Conservation (phyloP, 2,797 vertebrate species). For the Characodon lateralis region DNA sequence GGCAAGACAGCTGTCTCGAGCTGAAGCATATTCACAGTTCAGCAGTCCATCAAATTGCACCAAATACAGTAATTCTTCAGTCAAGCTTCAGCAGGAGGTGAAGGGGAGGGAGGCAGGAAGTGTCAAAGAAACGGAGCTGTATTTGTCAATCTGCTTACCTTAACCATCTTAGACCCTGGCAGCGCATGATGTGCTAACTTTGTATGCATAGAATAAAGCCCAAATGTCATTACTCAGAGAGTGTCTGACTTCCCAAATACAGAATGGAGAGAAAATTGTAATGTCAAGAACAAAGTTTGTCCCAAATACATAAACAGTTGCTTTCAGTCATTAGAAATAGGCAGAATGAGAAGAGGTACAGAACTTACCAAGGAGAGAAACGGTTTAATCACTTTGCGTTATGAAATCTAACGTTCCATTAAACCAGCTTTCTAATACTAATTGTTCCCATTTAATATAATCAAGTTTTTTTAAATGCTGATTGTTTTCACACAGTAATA, state of each 20-base stretch:
- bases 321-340: background rate
- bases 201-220: slow-evolving; percentile 18
- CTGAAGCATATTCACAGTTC: slow-evolving; percentile 81
- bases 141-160: slow-evolving; percentile 33
- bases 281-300: background rate
- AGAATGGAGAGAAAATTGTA: background rate
- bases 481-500: background rate
- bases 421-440: background rate
- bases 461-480: background rate
- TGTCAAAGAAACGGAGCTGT: slow-evolving; percentile 42
- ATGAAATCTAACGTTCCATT: background rate
- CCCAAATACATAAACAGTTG: slow-evolving; percentile 7
- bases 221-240: slow-evolving; percentile 12
- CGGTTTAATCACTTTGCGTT: background rate
- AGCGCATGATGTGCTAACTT: slow-evolving; percentile 3
- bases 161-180: slow-evolving; percentile 22
- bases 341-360: background rate
- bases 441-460: background rate
- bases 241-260: background rate
- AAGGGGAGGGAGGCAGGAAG: slow-evolving; percentile 24
- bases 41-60: slow-evolving; percentile 83
- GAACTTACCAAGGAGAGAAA: background rate
- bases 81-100: slow-evolving; percentile 56
- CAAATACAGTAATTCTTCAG: slow-evolving; percentile 76
- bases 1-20: slow-evolving; percentile 77